These are phyloP conservation scores for Archips xylosteana DNA, from an alignment of 2,888 invertebrate species.

Conservation along the genomic window DNA sequence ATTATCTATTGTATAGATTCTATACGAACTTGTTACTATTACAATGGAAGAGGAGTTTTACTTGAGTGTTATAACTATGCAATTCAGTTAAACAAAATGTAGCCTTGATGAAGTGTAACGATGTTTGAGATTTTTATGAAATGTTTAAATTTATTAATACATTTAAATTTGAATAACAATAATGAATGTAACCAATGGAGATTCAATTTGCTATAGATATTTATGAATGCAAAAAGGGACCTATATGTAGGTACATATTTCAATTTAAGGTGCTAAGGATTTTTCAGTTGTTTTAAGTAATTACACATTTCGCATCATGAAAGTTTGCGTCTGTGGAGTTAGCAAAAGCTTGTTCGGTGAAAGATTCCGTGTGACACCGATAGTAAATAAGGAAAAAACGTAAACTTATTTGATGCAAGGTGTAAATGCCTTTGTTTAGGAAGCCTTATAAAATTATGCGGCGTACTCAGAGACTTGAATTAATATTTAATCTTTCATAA, in stretches of 20 bases:
- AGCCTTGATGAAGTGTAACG: neutral
- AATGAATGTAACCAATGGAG: neutral
- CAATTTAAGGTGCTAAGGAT: neutral
- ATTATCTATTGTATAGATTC: too few species aligned
- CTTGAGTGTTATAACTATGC: too few species aligned
- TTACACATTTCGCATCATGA: too few species aligned
- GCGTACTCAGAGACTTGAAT: neutral
- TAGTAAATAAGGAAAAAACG: too few species aligned
- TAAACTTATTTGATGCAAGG: too few species aligned
- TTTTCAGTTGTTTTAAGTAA: neutral
- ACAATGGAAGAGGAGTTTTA: too few species aligned
- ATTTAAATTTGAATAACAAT: neutral
- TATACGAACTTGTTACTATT: too few species aligned
- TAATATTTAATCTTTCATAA: neutral
- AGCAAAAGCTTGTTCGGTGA: too few species aligned
- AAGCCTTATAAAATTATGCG: neutral
- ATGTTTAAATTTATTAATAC: neutral
- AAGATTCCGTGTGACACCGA: too few species aligned
- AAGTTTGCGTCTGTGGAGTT: too few species aligned
- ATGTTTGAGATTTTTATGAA: neutral
- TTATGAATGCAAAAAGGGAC: neutral
- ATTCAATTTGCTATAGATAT: neutral
- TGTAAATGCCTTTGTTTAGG: neutral
- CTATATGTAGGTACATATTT: too few species aligned
- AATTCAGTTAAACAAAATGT: too few species aligned